A percentile compares a stretch with the other conserved stretches of the same genome.
Evolutionary conservation across 2,888 invertebrate genomes (phyloP).

Genomic region (Tridacna crocea): DNA sequence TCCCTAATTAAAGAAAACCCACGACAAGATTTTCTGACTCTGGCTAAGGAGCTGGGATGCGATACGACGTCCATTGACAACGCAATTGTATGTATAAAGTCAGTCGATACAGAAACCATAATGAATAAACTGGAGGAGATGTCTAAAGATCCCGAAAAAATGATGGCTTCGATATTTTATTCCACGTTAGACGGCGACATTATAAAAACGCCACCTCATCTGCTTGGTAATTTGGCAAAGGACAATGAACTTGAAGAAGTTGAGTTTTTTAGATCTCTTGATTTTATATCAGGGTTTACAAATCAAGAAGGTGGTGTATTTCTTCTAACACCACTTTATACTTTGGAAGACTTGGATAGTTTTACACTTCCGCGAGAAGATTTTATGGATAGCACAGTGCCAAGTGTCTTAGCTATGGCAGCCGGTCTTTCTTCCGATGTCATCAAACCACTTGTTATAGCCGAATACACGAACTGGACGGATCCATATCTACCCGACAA

Average conservation of each 20-base stretch:
- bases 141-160: background rate
- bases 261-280: slow-evolving; percentile 92
- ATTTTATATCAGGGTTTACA: slow-evolving; percentile 96
- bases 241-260: background rate
- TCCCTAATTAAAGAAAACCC: background rate
- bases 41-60: slow-evolving; percentile 25
- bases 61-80: background rate
- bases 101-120: background rate
- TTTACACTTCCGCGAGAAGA: background rate
- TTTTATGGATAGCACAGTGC: background rate
- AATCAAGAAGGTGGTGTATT: slow-evolving; percentile 86
- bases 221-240: background rate
- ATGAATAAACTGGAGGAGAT: slow-evolving; percentile 13
- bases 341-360: slow-evolving; percentile 10
- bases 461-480: slow-evolving; percentile 40
- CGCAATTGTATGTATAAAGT: slow-evolving; percentile 23
- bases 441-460: slow-evolving; percentile 16
- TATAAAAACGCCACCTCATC: slow-evolving; percentile 86
- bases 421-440: slow-evolving; percentile 12
- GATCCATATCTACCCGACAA: slow-evolving; percentile 87
- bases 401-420: background rate
- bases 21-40: background rate
- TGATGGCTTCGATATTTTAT: slow-evolving; percentile 88
- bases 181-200: slow-evolving; percentile 96
- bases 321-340: background rate